A percentile compares a stretch with the other conserved stretches of the same genome.
These are phyloP conservation scores for Oceanodroma leucorhoa DNA, from an alignment of 2,797 vertebrate species.

Conservation along the genomic window DNA sequence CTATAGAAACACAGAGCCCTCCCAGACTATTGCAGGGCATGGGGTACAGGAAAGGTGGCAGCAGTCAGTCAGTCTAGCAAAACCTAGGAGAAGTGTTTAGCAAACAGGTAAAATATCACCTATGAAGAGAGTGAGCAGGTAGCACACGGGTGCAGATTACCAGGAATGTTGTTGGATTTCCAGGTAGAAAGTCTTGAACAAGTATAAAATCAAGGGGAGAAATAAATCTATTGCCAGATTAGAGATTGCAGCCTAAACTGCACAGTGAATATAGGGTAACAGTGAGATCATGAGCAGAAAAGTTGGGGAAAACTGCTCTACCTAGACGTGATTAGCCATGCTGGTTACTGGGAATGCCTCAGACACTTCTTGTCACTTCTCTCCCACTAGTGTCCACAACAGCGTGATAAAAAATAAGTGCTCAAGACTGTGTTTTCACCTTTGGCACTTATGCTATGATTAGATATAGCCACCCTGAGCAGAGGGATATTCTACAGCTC, in stretches of 20 bases:
- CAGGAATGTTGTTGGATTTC: neutral
- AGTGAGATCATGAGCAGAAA: neutral
- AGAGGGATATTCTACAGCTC: neutral
- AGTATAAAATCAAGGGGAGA: neutral
- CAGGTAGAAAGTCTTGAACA: neutral
- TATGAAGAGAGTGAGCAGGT: neutral
- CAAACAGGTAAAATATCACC: neutral
- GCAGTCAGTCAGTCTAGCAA: neutral
- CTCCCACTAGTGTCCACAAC: neutral
- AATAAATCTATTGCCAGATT: neutral
- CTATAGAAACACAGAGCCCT: neutral
- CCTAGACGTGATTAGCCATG: neutral
- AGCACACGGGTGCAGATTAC: accelerated
- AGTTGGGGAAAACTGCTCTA: neutral
- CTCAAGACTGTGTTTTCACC: neutral
- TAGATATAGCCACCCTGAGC: neutral
- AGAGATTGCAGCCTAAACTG: neutral
- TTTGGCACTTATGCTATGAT: neutral
- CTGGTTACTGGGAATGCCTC: neutral
- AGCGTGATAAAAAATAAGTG: neutral
- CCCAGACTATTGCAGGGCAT: neutral
- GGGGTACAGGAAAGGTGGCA: neutral
- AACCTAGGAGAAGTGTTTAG: neutral
- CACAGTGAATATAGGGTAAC: neutral
- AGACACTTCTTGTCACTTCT: neutral